phyloP scores from a whole-genome alignment of 2,888 invertebrate species.

The Nephrotoma flavescens region DNA sequence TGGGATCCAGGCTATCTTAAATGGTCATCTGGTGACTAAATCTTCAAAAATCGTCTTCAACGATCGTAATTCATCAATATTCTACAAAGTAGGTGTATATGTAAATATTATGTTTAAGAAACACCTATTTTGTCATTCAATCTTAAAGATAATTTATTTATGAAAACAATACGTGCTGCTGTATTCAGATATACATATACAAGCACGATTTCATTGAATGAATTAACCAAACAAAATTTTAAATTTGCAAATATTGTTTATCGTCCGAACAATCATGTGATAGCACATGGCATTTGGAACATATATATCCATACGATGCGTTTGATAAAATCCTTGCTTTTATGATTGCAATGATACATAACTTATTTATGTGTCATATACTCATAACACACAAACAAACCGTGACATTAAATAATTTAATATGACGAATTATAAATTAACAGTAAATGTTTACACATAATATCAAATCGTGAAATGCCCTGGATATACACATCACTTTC shows the following conservation, averaged over 20 bases:
- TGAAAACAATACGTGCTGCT: no score
- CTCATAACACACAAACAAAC: background rate
- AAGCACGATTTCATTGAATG: background rate
- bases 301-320: no score
- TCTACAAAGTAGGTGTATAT: no score
- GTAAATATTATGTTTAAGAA: no score
- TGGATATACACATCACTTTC: background rate
- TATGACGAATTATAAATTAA: background rate
- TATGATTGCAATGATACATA: background rate
- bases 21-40: no score
- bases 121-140: no score
- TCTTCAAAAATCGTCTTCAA: no score
- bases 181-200: background rate
- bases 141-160: no score
- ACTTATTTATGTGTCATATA: background rate
- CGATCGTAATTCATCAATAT: no score
- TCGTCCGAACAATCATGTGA: background rate
- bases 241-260: background rate
- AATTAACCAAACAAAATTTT: background rate
- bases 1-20: no score
- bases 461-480: background rate
- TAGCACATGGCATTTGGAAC: background rate
- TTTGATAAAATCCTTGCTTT: background rate
- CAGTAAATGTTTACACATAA: background rate
- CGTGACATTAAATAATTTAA: background rate